Base-by-base conservation (phyloP, 1,140 invertebrate genomes). In the Drosophila guanche region DNA sequence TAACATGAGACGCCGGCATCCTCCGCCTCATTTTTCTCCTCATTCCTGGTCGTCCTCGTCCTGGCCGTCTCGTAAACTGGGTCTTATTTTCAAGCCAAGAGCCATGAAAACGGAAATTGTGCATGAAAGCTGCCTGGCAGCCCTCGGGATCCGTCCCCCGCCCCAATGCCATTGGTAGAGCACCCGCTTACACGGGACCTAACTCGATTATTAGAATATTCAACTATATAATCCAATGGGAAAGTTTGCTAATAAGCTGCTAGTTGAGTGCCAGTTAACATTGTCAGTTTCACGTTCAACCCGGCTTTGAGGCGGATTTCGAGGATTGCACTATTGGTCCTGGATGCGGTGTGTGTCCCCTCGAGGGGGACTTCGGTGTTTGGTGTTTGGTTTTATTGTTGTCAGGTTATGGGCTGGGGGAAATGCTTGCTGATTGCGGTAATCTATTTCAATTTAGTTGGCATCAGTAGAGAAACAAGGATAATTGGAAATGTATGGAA, bases 131-230 rank as follows among this genome's bases (percentile, higher is more conserved):
- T 86, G 61, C 46, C 65, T 70, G 45, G 55, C 33, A 57, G 6
- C 55, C 48, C 16, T 20, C 16, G 16, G 16, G 16, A 20, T 20
- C 16, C 16, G 16, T 20, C 16, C 16, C 16, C 16, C 16, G 16
- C 0, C 29, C 45, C 16, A 1, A 7, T 8, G 33, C 27, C n/a
- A 2, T 20, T 8, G 0, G 12, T 12, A 40, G 51, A 37, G 57
- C 54, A 48, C 42, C 48, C 50, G 52, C 63, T 76, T 57, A 69
- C 69, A 78, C 69, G 68, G 57, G 51, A 76, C 78, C 80, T 76
- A 86, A 86, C 81, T 86, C 80, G 80, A 85, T 85, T 85, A 85
- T 85, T 86, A 86, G 81, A 85, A 86, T 85, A 85, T 86, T 74
- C 80, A 85, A 81, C 81, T 77, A 81, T 86, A 85, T 81, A 85